Evolutionary conservation across 2,797 vertebrate genomes (phyloP).

Genomic region (Cryptoblepharus egeriae): DNA sequence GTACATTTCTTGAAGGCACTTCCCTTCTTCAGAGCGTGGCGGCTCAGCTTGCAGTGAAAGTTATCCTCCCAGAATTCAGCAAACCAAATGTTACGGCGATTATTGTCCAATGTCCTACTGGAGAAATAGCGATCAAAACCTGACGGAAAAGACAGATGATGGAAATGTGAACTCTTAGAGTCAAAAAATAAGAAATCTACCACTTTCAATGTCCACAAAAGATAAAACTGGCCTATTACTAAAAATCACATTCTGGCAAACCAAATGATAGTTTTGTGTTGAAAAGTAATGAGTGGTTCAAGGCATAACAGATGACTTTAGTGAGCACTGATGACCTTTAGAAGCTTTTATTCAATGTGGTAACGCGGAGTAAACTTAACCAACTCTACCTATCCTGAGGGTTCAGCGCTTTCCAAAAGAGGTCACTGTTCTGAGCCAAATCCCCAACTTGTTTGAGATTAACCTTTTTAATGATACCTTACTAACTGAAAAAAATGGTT

Average conservation of each 20-base stretch:
- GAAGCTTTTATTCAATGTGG: not conserved
- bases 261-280: not conserved
- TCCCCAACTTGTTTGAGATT: not conserved
- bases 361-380: not conserved
- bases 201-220: not conserved
- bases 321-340: not conserved
- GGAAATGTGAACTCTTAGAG: slow-evolving; percentile 1
- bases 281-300: not conserved
- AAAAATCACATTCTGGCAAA: not conserved
- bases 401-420: not conserved
- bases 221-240: not conserved
- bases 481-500: not conserved
- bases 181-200: not conserved
- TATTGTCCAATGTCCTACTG: slow-evolving; percentile 94
- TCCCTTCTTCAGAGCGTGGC: slow-evolving; percentile 91
- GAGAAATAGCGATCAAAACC: slow-evolving; percentile 96
- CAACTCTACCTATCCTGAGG: not conserved
- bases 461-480: not conserved
- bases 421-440: not conserved
- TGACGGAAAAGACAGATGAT: slow-evolving; percentile 60
- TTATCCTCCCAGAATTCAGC: slow-evolving; percentile 98
- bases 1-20: slow-evolving; percentile 95
- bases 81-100: slow-evolving; percentile 96
- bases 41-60: slow-evolving; percentile 95
- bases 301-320: not conserved